Conservation (phyloP, 2,113 vertebrate species). For the Podilymbus podiceps region DNA sequence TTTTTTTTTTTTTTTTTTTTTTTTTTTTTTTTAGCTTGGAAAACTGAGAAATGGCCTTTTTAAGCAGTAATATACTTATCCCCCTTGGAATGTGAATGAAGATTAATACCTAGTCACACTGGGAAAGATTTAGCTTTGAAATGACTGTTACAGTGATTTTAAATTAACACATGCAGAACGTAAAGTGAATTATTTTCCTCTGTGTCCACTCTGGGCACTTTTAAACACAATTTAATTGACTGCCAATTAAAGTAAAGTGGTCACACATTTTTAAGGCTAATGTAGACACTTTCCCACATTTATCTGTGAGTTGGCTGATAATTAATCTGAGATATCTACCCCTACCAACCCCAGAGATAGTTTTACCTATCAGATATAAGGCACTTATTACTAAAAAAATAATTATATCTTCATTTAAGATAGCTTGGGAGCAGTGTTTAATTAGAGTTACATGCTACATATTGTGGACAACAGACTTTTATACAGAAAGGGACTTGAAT, state of each 20-base stretch:
- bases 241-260: slow-evolving; percentile 46
- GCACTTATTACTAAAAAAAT: background rate
- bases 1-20: background rate
- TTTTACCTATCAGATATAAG: background rate
- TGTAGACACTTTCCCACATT: background rate
- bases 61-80: background rate
- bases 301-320: background rate
- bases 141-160: slow-evolving; percentile 13
- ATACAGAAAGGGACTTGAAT: background rate
- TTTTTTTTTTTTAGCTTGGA: background rate
- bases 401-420: background rate
- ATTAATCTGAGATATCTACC: slow-evolving; percentile 7
- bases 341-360: background rate
- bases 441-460: background rate
- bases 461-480: background rate
- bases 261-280: slow-evolving; percentile 25
- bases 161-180: slow-evolving; percentile 16
- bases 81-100: background rate
- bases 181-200: slow-evolving; percentile 8
- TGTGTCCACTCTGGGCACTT: slow-evolving; percentile 38
- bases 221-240: slow-evolving; percentile 32
- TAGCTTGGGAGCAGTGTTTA: background rate
- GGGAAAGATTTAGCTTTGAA: slow-evolving; percentile 6
- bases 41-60: slow-evolving; percentile 10
- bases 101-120: slow-evolving; percentile 18